Conservation (phyloP, 2,888 invertebrate genomes). For the Clostera curtula region DNA sequence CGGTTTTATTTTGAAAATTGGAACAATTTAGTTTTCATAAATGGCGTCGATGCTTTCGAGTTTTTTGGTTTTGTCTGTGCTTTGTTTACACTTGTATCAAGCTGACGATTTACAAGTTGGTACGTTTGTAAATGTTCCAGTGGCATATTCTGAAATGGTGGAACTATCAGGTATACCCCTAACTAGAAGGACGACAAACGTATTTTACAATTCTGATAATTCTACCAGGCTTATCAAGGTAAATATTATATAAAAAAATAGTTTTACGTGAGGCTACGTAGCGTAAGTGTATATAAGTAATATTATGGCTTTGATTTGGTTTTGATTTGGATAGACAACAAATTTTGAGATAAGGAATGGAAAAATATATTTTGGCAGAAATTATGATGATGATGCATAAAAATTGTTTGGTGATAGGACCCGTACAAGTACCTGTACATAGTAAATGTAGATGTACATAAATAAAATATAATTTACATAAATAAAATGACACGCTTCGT, state of each 20-base stretch:
- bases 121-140: conserved; percentile 25
- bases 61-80: conserved; percentile 6
- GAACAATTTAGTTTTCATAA: conserved; percentile 2
- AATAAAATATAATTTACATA: too few relatives aligned
- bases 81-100: conserved; percentile 14
- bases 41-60: conserved; percentile 9
- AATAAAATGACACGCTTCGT: too few relatives aligned
- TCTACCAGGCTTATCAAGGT: conserved; percentile 44
- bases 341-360: too few relatives aligned
- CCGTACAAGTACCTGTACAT: too few relatives aligned
- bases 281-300: background rate
- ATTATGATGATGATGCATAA: too few relatives aligned
- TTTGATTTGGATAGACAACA: too few relatives aligned
- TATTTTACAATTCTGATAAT: conserved; percentile 46
- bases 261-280: conserved; percentile 2
- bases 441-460: too few relatives aligned
- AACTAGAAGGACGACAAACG: conserved; percentile 43
- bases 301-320: too few relatives aligned
- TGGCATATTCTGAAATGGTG: conserved; percentile 43
- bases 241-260: conserved; percentile 7
- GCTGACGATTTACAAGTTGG: conserved; percentile 42
- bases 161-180: conserved; percentile 42
- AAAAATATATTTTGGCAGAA: too few relatives aligned
- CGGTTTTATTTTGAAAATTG: background rate
- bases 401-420: too few relatives aligned